Conservation (phyloP, 2,888 invertebrate genomes). For the Drosophila setosimentum region DNA sequence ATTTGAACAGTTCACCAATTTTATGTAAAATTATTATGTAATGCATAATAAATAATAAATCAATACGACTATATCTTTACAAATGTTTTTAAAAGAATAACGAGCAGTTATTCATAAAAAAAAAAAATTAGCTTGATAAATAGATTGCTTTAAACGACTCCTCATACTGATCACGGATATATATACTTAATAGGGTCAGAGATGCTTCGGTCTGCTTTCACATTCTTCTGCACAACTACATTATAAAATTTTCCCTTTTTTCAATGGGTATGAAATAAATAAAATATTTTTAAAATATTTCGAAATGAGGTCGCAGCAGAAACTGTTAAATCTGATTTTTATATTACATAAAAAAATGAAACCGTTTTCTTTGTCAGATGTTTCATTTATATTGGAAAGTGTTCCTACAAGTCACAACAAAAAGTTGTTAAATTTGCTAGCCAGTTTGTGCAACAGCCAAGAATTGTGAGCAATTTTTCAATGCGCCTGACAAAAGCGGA, state of each 20-base stretch:
- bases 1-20: background rate
- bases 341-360: background rate
- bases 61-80: background rate
- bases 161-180: background rate
- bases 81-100: background rate
- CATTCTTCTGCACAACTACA: background rate
- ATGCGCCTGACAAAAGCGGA: conserved; percentile 22
- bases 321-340: background rate
- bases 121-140: background rate
- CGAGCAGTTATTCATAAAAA: background rate
- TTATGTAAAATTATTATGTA: background rate
- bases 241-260: background rate
- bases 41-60: background rate
- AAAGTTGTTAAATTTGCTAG: conserved; percentile 1
- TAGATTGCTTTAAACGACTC: background rate
- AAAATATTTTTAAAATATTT: background rate
- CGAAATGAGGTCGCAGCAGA: background rate
- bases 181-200: background rate
- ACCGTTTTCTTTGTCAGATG: background rate
- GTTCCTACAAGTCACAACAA: conserved; percentile 11
- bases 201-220: background rate
- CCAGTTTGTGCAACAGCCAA: conserved; percentile 28
- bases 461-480: conserved; percentile 37
- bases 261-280: background rate
- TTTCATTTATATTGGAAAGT: conserved; percentile 12